These are phyloP conservation scores for Parasteatoda lunata DNA, from an alignment of 2,888 invertebrate species.

Conservation along the genomic window DNA sequence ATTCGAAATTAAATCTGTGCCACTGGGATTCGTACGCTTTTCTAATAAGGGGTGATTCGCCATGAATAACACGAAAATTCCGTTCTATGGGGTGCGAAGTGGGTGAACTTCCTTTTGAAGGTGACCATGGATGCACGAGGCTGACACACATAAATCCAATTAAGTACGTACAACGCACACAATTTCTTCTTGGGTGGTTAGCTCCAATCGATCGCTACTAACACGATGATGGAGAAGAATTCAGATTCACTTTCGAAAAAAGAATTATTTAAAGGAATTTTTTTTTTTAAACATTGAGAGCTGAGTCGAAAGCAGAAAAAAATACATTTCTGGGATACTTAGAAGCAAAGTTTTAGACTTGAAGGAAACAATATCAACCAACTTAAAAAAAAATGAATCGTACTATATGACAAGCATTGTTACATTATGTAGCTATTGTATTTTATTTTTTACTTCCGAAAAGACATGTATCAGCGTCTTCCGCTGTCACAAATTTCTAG, in stretches of 20 bases:
- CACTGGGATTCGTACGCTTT: constrained; percentile 52
- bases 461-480: too few relatives aligned
- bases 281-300: background rate
- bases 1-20: constrained; percentile 65
- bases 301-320: too few relatives aligned
- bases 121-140: background rate
- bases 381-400: too few relatives aligned
- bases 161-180: constrained; percentile 5
- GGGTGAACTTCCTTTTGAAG: background rate
- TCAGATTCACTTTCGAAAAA: background rate
- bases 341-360: too few relatives aligned
- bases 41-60: constrained; percentile 63
- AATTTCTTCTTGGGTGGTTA: background rate
- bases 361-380: too few relatives aligned
- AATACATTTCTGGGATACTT: too few relatives aligned
- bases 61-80: constrained; percentile 44
- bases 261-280: background rate
- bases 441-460: too few relatives aligned
- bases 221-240: background rate
- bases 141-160: constrained; percentile 16
- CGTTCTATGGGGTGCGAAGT: constrained; percentile 37
- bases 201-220: background rate
- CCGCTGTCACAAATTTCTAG: too few relatives aligned
- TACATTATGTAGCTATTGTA: too few relatives aligned
- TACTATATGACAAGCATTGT: too few relatives aligned